Evolutionary conservation across 2,113 vertebrate genomes (phyloP).

Genomic region (Crocuta crocuta): DNA sequence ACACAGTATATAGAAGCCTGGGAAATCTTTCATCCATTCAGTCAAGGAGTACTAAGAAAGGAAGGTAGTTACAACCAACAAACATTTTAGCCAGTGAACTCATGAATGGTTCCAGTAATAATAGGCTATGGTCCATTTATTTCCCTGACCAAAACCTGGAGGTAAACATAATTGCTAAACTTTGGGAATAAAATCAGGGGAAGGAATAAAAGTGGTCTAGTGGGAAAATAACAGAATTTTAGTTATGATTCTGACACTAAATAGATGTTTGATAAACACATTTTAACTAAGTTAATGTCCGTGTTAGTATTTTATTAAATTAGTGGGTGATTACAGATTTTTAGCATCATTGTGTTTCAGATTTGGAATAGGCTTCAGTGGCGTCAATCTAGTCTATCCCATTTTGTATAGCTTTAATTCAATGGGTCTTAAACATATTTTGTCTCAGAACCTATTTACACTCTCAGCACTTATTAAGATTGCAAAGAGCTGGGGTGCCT

Average conservation of each 20-base stretch:
- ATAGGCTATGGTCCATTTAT: background rate
- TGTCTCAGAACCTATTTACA: background rate
- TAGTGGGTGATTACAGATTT: background rate
- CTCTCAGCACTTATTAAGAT: background rate
- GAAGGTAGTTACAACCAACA: background rate
- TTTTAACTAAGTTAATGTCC: background rate
- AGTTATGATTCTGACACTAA: background rate
- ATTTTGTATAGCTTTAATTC: background rate
- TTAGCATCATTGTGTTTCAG: background rate
- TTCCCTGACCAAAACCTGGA: background rate
- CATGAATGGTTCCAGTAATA: background rate
- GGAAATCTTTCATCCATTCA: background rate
- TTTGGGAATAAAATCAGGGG: background rate
- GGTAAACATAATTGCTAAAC: background rate
- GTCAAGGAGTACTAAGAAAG: background rate
- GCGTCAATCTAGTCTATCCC: background rate
- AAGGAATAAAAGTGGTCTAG: background rate
- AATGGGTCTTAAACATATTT: background rate
- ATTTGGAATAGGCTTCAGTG: background rate
- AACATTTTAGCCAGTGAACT: background rate
- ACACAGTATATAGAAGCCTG: background rate
- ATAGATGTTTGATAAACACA: background rate
- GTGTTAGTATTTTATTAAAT: constrained; percentile 13
- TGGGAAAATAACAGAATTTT: background rate
- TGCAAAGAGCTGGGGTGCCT: background rate